Evolutionary conservation across 2,797 vertebrate genomes (phyloP).

Genomic region (Argyrosomus regius): DNA sequence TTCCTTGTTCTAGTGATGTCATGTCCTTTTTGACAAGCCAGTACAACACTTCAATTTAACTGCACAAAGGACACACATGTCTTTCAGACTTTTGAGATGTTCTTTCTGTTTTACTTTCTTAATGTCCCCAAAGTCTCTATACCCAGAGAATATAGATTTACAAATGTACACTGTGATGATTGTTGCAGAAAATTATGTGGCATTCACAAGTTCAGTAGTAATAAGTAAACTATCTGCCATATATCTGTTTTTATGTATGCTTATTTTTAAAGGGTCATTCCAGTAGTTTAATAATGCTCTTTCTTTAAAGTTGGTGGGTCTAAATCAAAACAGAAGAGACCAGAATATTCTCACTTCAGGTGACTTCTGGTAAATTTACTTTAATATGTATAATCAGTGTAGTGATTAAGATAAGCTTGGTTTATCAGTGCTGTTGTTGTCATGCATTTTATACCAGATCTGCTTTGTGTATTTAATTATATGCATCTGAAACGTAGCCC

Average conservation of each 20-base stretch:
- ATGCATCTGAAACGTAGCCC: background rate
- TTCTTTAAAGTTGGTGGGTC: background rate
- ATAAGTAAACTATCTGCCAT: background rate
- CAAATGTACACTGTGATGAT: too few species aligned
- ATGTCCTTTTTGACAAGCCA: background rate
- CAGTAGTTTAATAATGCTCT: background rate
- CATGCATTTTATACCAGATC: background rate
- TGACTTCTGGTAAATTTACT: background rate
- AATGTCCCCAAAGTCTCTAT: too few species aligned
- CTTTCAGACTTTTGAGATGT: background rate
- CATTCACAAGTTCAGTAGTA: too few species aligned
- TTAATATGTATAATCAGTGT: background rate
- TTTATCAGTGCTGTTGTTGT: too few species aligned
- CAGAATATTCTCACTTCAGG: background rate
- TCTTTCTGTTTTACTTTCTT: background rate
- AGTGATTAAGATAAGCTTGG: too few species aligned
- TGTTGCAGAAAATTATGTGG: too few species aligned
- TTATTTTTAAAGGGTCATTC: too few species aligned
- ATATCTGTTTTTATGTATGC: too few species aligned
- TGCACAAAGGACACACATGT: background rate
- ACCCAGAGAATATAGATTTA: too few species aligned
- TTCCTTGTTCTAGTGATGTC: background rate
- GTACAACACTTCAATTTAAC: background rate
- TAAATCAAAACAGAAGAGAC: background rate
- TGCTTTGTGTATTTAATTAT: background rate